A percentile compares a stretch with the other conserved stretches of the same genome.
Evolutionary conservation across 2,797 vertebrate genomes (phyloP).

Genomic region (Channallabes apus): DNA sequence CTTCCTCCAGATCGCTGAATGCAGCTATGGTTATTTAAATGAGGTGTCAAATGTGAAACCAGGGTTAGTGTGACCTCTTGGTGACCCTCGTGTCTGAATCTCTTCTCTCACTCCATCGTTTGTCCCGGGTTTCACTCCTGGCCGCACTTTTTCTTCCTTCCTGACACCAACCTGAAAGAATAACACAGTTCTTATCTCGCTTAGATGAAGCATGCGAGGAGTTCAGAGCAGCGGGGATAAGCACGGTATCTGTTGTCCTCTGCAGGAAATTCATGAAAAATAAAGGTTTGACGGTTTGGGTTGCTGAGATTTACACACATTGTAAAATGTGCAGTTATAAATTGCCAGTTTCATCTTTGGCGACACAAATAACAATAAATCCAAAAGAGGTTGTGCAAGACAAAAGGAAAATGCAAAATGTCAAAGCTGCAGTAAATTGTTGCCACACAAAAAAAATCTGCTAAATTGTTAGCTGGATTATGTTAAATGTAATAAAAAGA

Average conservation of each 20-base stretch:
- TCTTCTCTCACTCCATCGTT: neutral
- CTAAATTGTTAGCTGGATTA: neutral
- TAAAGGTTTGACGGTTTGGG: neutral
- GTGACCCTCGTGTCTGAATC: constrained; percentile 11
- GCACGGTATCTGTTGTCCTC: neutral
- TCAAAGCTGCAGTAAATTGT: neutral
- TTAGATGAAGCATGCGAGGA: neutral
- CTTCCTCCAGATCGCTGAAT: neutral
- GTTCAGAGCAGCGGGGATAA: neutral
- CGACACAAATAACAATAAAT: neutral
- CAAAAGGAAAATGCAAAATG: neutral
- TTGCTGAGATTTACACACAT: neutral
- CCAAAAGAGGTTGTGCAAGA: too few species aligned
- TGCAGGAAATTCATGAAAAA: neutral
- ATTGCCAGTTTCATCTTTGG: neutral
- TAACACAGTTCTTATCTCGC: constrained; percentile 16
- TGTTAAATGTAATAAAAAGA: neutral
- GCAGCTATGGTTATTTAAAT: neutral
- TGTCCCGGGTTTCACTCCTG: neutral
- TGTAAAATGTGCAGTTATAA: neutral
- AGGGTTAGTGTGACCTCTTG: constrained; percentile 21
- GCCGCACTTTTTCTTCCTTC: neutral
- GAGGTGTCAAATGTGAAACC: neutral
- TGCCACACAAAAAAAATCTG: neutral
- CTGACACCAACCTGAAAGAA: neutral